A percentile compares a stretch with the other conserved stretches of the same genome.
Evolutionary conservation across 35 echinoderm and acorn worm species (phyloP).

Genomic region (Apostichopus japonicus): DNA sequence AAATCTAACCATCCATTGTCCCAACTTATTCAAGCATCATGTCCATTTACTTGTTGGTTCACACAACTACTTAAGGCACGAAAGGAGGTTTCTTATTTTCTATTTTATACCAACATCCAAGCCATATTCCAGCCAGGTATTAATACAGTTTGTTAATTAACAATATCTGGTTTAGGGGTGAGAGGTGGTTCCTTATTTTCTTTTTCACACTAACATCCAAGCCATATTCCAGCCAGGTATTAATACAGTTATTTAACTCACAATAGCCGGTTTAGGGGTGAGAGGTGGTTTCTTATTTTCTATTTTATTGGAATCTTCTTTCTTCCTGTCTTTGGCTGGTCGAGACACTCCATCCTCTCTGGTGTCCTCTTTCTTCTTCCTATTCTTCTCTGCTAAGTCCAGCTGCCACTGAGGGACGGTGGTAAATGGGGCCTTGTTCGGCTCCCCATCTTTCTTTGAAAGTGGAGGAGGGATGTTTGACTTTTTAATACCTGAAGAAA

Average conservation of each 20-base stretch:
- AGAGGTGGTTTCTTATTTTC: conserved; percentile 39
- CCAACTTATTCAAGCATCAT: no score
- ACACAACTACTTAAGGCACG: no score
- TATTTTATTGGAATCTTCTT: conserved; percentile 53
- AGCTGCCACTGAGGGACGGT: conserved; percentile 57
- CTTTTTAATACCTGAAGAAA: conserved; percentile 44
- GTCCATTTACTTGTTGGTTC: no score
- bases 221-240: no score
- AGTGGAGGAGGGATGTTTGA: conserved; percentile 36
- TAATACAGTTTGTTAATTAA: background rate
- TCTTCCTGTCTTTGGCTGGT: conserved; percentile 24
- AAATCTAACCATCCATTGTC: no score
- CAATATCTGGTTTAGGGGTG: conserved; percentile 48
- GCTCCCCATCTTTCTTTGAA: conserved; percentile 33
- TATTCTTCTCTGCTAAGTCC: conserved; percentile 42
- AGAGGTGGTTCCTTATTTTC: no score
- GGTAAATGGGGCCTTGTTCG: conserved; percentile 5
- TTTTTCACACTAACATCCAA: no score
- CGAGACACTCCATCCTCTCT: conserved; percentile 24
- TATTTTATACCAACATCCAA: no score
- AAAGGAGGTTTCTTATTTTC: no score
- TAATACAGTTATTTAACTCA: background rate
- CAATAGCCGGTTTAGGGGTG: conserved; percentile 53
- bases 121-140: no score
- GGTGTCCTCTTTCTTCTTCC: conserved; percentile 35